Evolutionary conservation across 2,888 invertebrate genomes (phyloP), one percentile per base, ranked within the genome.

Genomic region (Rapana venosa): DNA sequence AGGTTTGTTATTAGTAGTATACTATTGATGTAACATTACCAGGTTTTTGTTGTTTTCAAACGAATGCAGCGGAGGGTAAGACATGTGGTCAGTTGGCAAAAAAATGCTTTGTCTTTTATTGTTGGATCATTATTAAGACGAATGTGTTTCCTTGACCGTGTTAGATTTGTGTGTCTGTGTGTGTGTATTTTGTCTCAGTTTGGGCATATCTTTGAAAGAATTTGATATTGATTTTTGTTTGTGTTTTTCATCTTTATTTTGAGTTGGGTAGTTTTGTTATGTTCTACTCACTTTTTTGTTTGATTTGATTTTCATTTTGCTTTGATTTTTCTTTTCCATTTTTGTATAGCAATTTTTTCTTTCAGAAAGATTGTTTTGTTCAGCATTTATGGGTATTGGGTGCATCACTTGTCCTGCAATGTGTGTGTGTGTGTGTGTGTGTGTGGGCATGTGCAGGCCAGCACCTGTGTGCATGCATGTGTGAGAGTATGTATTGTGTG

Each of bases 1-100:
- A 2, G 47, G 47, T 47, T 47, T 47, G 8, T 47, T 47, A 47
- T 8, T 47, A 47, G 47, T 47, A 47, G 47, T 47, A 47, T 86
- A n/a, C 32, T 56, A 26, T 11, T 58, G 58, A 32, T 47, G 30
- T 87, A 70, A 70, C 87, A 87, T 22, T 66, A 32, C 4, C 30
- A 85, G 20, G 30, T 85, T 87, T n/a, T 66, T 87, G 70, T 87
- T 87, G 87, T 87, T 87, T 85, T 58, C 84, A 58, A 58, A 58
- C 32, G 47, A 47, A 36, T 26, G 36, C 81, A 83, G 81, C 81
- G 81, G 81, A 83, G 26, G 81, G 81, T 83, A 83, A 83, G 81
- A 83, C 81, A 36, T 83, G 47, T 47, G 81, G 81, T 83, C 47
- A 47, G 81, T 30, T 36, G 13, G 11, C 32, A 79, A 17, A 61